These are phyloP conservation scores for Pteropus rufus DNA, from an alignment of 2,797 vertebrate species.

Conservation along the genomic window DNA sequence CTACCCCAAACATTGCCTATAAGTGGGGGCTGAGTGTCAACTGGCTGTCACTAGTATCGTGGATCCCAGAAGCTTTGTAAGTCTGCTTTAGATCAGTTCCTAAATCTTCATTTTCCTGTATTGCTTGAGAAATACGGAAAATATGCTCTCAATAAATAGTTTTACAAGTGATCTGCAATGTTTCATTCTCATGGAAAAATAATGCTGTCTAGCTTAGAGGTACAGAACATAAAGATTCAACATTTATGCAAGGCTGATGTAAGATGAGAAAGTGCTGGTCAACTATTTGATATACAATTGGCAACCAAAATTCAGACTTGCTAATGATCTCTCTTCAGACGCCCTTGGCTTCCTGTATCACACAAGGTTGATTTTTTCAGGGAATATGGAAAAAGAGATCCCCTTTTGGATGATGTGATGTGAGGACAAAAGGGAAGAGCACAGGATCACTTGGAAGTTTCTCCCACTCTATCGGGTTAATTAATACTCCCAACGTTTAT, in stretches of 20 bases:
- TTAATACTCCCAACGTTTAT: background rate
- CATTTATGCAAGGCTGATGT: background rate
- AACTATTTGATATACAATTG: background rate
- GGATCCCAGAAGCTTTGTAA: background rate
- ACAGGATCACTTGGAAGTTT: background rate
- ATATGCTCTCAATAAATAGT: background rate
- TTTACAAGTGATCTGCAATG: background rate
- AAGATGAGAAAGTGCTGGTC: background rate
- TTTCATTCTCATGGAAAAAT: slow-evolving; percentile 27
- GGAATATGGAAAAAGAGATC: background rate
- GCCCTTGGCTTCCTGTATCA: background rate
- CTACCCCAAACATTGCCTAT: accelerated
- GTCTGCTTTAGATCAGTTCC: background rate
- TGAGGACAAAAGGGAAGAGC: too few relatives aligned
- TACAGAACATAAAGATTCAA: background rate
- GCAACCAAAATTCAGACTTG: background rate
- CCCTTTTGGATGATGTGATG: accelerated
- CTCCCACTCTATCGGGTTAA: background rate
- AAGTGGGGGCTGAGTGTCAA: too few relatives aligned
- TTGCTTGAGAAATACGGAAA: slow-evolving; percentile 19
- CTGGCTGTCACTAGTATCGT: accelerated
- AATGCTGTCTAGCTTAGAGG: background rate
- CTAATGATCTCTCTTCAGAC: background rate
- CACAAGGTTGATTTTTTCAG: background rate
- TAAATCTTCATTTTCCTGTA: slow-evolving; percentile 10